Evolutionary conservation across 2,113 vertebrate species (phyloP).

Genomic region (Zosterops hypoxanthus): DNA sequence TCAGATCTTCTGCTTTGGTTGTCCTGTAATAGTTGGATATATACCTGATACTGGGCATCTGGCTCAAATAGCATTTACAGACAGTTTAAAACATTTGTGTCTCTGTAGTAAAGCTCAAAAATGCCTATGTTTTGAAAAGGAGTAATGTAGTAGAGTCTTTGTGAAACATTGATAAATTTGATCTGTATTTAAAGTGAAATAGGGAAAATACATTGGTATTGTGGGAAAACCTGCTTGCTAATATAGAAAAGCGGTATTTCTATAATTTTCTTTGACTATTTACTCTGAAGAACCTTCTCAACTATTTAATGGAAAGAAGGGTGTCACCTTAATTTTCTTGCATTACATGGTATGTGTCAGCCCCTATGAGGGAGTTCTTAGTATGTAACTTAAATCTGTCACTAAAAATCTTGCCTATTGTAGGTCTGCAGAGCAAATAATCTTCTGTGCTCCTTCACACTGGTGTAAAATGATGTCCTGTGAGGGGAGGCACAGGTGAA

Average conservation of each 20-base stretch:
- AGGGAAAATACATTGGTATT: neutral
- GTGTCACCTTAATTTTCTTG: neutral
- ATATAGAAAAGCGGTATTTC: neutral
- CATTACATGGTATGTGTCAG: neutral
- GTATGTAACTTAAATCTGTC: neutral
- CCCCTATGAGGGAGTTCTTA: neutral
- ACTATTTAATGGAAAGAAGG: neutral
- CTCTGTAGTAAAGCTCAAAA: neutral
- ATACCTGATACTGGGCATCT: neutral
- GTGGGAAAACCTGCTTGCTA: neutral
- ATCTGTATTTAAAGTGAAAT: neutral
- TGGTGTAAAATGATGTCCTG: neutral
- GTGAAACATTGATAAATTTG: neutral
- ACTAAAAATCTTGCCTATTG: neutral
- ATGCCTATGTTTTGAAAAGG: neutral
- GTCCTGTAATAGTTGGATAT: neutral
- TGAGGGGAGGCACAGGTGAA: neutral
- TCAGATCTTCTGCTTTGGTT: rapidly evolving
- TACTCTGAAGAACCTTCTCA: neutral
- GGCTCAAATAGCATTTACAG: neutral
- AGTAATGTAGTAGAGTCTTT: neutral
- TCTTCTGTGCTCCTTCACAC: neutral
- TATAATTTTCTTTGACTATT: neutral
- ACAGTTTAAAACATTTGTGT: neutral
- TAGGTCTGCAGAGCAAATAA: neutral